These are phyloP conservation scores for Chromobotia macracanthus DNA, from an alignment of 2,797 vertebrate species.

Conservation along the genomic window DNA sequence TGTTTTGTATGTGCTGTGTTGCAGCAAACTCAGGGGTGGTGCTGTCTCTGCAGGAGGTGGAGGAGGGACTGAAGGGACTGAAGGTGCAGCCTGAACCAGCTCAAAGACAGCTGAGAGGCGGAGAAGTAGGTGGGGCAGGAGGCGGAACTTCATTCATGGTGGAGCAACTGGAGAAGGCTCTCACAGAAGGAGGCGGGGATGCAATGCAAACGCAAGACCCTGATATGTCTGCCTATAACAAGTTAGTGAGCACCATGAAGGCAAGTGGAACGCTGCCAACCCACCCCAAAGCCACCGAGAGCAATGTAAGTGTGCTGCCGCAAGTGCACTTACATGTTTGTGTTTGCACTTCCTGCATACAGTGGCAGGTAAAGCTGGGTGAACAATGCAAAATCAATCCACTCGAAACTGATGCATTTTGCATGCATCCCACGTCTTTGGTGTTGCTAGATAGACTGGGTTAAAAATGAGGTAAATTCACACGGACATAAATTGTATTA, in stretches of 20 bases:
- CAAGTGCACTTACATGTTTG: slow-evolving; percentile 40
- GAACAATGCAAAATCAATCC: background rate
- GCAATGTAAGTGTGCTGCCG: slow-evolving; percentile 83
- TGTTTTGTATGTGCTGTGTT: background rate
- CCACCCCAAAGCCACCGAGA: slow-evolving; percentile 88
- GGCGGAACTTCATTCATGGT: slow-evolving; percentile 91
- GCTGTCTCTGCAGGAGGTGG: slow-evolving; percentile 95
- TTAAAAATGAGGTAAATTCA: too few species aligned
- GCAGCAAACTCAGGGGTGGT: slow-evolving; percentile 91
- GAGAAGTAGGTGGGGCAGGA: slow-evolving; percentile 42
- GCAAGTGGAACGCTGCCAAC: slow-evolving; percentile 96
- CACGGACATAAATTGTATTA: slow-evolving; percentile 78
- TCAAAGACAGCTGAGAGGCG: slow-evolving; percentile 60
- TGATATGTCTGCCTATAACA: slow-evolving; percentile 98
- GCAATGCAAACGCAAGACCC: slow-evolving; percentile 82
- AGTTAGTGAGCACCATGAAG: slow-evolving; percentile 98
- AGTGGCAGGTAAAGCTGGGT: slow-evolving; percentile 43
- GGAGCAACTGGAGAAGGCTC: slow-evolving; percentile 89
- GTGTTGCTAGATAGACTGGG: background rate
- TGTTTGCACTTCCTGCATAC: slow-evolving; percentile 52
- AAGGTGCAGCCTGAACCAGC: slow-evolving; percentile 79
- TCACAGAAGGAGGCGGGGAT: slow-evolving; percentile 76
- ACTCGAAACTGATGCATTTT: background rate
- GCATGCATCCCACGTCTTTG: background rate
- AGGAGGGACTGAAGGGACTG: slow-evolving; percentile 90